phyloP scores from a whole-genome alignment of 2,113 vertebrate genomes.

The Neoarius graeffei region DNA sequence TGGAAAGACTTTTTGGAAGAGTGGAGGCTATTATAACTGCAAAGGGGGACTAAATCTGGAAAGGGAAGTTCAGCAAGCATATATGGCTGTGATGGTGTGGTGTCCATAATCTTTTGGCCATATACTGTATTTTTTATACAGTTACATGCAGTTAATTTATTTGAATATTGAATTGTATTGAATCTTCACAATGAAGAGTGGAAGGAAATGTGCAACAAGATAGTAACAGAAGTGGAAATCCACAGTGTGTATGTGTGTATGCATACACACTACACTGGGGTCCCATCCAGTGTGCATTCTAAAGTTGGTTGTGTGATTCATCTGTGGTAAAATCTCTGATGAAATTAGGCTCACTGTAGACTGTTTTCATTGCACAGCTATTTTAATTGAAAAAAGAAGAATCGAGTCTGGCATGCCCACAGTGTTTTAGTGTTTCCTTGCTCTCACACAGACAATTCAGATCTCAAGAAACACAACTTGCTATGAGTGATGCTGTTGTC shows the following conservation, averaged over 20 bases:
- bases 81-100: not conserved
- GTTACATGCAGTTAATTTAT: not conserved
- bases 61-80: not conserved
- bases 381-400: not conserved
- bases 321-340: not conserved
- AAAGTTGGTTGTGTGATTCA: not conserved
- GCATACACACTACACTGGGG: not conserved
- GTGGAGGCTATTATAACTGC: not conserved
- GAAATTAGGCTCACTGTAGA: not conserved
- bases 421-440: not conserved
- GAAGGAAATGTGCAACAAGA: not conserved
- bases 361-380: not conserved
- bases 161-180: not conserved
- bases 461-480: not conserved
- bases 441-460: not conserved
- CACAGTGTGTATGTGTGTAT: not conserved
- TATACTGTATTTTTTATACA: not conserved
- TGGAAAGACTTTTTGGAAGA: not conserved
- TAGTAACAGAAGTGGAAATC: not conserved
- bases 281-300: not conserved
- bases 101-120: not conserved
- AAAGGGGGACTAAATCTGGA: not conserved
- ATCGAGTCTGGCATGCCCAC: not conserved
- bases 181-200: not conserved
- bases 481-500: not conserved